Percentiles rank a stretch among this genome's conserved stretches.
Evolutionary conservation across 2,888 invertebrate genomes (phyloP).

Genomic region (Seira sanloemensis): DNA sequence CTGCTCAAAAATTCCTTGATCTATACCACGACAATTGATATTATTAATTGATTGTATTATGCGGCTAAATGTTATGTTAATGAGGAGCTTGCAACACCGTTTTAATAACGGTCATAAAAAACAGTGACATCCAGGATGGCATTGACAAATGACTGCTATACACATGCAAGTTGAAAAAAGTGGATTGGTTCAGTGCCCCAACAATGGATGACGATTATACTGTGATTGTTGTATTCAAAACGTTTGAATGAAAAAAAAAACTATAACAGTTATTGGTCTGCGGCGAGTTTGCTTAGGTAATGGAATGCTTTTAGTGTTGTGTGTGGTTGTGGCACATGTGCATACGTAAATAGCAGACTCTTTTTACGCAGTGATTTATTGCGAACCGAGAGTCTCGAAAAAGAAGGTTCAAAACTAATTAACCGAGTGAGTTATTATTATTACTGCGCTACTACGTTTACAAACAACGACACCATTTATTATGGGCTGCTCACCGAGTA

Average conservation of each 20-base stretch:
- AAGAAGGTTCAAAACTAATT: slow-evolving; percentile 44
- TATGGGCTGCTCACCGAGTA: slow-evolving; percentile 60
- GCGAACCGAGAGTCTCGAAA: slow-evolving; percentile 19
- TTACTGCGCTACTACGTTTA: slow-evolving; percentile 19
- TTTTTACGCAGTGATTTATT: slow-evolving; percentile 45
- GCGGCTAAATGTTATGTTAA: slow-evolving; percentile 5
- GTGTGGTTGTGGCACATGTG: background rate
- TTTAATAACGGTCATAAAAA: slow-evolving; percentile 20
- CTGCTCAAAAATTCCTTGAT: slow-evolving; percentile 25
- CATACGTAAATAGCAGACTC: slow-evolving; percentile 5
- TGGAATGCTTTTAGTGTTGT: background rate
- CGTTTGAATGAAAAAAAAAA: background rate
- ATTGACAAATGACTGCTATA: slow-evolving; percentile 52
- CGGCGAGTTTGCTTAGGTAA: background rate
- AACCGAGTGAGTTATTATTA: slow-evolving; percentile 30
- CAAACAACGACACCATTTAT: background rate
- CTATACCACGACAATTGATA: slow-evolving; percentile 22
- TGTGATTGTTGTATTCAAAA: background rate
- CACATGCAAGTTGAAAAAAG: slow-evolving; percentile 1
- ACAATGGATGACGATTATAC: background rate
- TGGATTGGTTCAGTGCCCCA: background rate
- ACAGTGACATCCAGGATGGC: slow-evolving; percentile 22
- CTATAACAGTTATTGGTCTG: background rate
- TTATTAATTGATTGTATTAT: slow-evolving; percentile 21
- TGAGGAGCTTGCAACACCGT: slow-evolving; percentile 14